A percentile compares a stretch with the other conserved stretches of the same genome.
These are phyloP conservation scores for Chloromyia formosa DNA, from an alignment of 2,888 invertebrate genomes.

Conservation along the genomic window DNA sequence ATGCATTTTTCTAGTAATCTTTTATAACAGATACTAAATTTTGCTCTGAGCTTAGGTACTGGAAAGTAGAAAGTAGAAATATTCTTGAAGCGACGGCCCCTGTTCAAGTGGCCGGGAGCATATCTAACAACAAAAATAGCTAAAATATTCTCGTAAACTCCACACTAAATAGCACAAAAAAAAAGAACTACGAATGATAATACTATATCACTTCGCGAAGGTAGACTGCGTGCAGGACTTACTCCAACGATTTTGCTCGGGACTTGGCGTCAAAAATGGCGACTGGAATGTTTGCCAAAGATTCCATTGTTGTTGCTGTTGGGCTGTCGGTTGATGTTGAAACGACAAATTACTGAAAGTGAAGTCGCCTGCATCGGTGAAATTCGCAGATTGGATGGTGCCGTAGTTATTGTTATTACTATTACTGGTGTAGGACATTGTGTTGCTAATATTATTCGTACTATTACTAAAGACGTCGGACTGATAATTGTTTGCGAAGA, in stretches of 20 bases:
- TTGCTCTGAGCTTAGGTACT: too few species aligned
- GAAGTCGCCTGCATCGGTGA: slow-evolving; percentile 26
- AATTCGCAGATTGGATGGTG: slow-evolving; percentile 44
- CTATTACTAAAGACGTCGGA: slow-evolving; percentile 20
- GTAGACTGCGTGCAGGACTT: slow-evolving; percentile 56
- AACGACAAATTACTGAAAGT: slow-evolving; percentile 14
- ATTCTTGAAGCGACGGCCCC: too few species aligned
- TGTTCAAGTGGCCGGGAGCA: too few species aligned
- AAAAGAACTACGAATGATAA: too few species aligned
- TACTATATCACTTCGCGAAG: too few species aligned
- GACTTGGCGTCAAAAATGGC: slow-evolving; percentile 45
- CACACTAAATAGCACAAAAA: too few species aligned
- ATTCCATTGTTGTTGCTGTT: slow-evolving; percentile 51
- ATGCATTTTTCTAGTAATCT: too few species aligned
- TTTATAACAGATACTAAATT: too few species aligned
- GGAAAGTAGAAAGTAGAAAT: background rate
- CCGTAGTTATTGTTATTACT: slow-evolving; percentile 38
- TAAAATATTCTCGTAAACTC: background rate
- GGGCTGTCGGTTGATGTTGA: slow-evolving; percentile 41
- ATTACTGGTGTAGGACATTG: slow-evolving; percentile 8
- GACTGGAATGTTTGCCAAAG: slow-evolving; percentile 53
- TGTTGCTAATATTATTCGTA: background rate
- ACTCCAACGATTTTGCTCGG: slow-evolving; percentile 61
- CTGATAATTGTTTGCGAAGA: slow-evolving; percentile 23
- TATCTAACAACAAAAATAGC: background rate